These are phyloP conservation scores for Pyrrhosoma nymphula DNA, from an alignment of 2,888 invertebrate genomes.

Conservation along the genomic window DNA sequence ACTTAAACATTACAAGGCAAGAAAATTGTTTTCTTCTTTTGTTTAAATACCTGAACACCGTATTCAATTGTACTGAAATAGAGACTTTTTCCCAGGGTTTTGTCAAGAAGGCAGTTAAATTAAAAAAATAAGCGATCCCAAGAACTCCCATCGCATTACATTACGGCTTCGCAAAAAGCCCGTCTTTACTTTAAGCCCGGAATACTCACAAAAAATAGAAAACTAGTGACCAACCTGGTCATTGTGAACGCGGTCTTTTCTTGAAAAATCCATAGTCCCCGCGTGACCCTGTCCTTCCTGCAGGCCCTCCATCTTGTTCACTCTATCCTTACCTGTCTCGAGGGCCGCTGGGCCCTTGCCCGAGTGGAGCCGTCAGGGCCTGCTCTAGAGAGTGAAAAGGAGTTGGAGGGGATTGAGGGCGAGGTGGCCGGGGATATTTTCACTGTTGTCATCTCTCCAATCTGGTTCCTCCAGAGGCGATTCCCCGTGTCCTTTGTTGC, in stretches of 20 bases:
- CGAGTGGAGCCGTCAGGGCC: background rate
- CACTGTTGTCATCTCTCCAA: conserved; percentile 27
- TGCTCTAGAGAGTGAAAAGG: background rate
- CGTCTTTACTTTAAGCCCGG: no score
- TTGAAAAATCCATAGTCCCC: background rate
- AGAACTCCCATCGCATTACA: no score
- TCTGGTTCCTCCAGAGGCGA: background rate
- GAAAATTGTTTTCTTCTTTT: no score
- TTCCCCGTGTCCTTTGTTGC: background rate
- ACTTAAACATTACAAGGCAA: no score
- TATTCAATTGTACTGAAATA: no score
- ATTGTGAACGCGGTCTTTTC: background rate
- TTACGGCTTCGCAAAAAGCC: no score
- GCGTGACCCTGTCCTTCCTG: background rate
- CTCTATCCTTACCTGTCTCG: background rate
- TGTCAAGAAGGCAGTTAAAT: no score
- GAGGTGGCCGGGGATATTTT: background rate
- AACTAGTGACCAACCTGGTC: no score
- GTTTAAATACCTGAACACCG: no score
- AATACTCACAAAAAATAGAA: no score
- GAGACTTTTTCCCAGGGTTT: no score
- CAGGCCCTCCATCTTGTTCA: background rate
- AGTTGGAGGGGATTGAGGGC: background rate
- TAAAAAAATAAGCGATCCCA: no score
- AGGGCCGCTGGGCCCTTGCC: background rate